Evolutionary conservation across 1,140 invertebrate species (phyloP).

Genomic region (Brachionus angularis): DNA sequence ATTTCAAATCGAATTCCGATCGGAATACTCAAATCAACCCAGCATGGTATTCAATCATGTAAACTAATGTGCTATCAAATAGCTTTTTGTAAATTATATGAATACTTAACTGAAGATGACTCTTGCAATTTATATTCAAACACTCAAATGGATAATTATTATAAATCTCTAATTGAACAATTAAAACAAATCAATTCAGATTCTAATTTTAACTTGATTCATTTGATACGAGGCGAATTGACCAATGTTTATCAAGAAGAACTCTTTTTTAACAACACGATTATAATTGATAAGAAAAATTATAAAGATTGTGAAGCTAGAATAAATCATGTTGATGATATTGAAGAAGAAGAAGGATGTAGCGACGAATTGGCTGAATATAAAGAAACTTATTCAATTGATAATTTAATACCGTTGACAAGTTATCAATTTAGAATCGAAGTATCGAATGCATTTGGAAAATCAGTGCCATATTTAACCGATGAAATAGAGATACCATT

Average conservation of each 20-base stretch:
- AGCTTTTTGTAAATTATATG: constrained; percentile 20
- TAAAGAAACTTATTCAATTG: constrained; percentile 1
- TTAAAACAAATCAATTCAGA: neutral
- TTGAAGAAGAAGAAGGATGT: constrained; percentile 8
- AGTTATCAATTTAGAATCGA: constrained; percentile 39
- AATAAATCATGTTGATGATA: neutral
- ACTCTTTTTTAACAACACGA: constrained; percentile 13
- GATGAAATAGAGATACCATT: neutral
- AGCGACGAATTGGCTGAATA: constrained; percentile 30
- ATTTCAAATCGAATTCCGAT: neutral
- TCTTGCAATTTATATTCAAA: constrained; percentile 39
- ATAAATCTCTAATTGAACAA: neutral
- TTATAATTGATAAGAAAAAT: constrained; percentile 19
- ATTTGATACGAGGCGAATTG: neutral
- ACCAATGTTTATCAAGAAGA: neutral
- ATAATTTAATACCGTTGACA: constrained; percentile 24
- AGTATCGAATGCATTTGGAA: constrained; percentile 20
- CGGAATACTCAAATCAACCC: neutral
- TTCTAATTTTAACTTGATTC: neutral
- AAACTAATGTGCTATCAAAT: constrained; percentile 21
- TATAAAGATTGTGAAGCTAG: constrained; percentile 14
- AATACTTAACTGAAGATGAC: constrained; percentile 23
- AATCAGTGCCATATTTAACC: neutral
- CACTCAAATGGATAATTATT: neutral
- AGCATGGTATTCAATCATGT: constrained; percentile 20